These are phyloP conservation scores for Eptatretus burgeri DNA, from an alignment of 2,113 vertebrate species.

Conservation along the genomic window DNA sequence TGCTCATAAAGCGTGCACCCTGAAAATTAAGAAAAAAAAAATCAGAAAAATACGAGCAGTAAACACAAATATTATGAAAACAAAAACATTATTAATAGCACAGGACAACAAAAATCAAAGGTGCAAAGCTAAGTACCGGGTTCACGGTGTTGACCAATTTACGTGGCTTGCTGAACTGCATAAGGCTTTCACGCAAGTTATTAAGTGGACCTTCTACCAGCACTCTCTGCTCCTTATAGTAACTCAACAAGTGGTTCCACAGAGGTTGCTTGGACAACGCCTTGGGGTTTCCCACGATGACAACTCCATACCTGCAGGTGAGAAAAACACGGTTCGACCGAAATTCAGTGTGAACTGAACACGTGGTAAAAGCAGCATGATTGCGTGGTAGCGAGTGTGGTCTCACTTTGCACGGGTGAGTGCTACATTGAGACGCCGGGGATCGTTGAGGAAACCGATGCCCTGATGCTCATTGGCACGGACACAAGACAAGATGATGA, in stretches of 20 bases:
- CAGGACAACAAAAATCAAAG: too few relatives aligned
- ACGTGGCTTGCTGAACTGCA: constrained; percentile 97
- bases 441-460: constrained; percentile 86
- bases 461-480: constrained; percentile 90
- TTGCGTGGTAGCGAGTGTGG: too few relatives aligned
- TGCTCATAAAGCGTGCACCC: constrained; percentile 95
- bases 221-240: constrained; percentile 97
- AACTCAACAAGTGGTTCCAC: constrained; percentile 92
- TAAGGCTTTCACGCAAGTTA: constrained; percentile 85
- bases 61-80: too few relatives aligned
- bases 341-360: background rate
- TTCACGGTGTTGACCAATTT: constrained; percentile 97
- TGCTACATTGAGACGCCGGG: constrained; percentile 77
- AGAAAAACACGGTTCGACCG: background rate
- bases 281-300: constrained; percentile 91
- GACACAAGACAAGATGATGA: constrained; percentile 90
- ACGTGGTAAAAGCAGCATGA: too few relatives aligned
- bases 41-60: background rate
- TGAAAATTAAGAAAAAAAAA: constrained; percentile 16
- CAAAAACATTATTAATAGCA: too few relatives aligned
- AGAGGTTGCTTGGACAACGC: constrained; percentile 82
- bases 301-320: constrained; percentile 46
- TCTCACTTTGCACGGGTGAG: constrained; percentile 62
- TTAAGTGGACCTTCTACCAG: constrained; percentile 92
- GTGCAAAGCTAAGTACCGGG: constrained; percentile 28